Evolutionary conservation across 1,140 invertebrate species (phyloP), one percentile per base, ranked within the genome.

Genomic region (Ceratitis capitata): DNA sequence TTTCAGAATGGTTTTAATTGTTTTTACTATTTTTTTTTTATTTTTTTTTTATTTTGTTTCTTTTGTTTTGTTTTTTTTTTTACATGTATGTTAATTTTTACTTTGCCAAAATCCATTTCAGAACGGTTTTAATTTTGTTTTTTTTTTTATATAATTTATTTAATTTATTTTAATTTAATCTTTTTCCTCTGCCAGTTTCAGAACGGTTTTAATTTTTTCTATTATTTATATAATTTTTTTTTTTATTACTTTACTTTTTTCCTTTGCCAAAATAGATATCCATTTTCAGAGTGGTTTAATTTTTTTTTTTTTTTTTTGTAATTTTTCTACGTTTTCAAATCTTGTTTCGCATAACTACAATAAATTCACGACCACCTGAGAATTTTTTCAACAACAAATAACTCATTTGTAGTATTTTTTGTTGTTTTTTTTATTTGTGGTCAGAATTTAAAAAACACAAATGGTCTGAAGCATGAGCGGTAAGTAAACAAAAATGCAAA

Each of bases 281-380:
- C 4, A 69, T 19, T 69, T 69, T 39, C 64, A 42, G 39, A 69
- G 39, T 39, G 6, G 23, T 78, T 26, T 9, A 26, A 47, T 26
- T 47, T 26, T 14, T 12, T 9, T 26, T 45, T n/a, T 78, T 45
- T 26, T 2, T 23, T 78, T 45, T 26, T n/a, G 64, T 23, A 56
- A n/a, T 42, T n/a, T 39, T 16, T 10, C 16, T 16, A 32, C 39
- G n/a, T 78, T 45, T 26, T n/a, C 32, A 9, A 56, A n/a, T 42
- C 10, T 39, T 16, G 9, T 23, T 16, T n/a, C 39, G 39, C 39
- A 47, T 23, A 78, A 3, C 69, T 45, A 78, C 16, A 78, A 78
- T 78, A 78, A 45, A 47, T 47, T 78, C 69, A 47, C 69, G 69
- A 78, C 69, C 69, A 78, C 69, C 69, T 78, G 69, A 78, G 39